A percentile compares a stretch with the other conserved stretches of the same genome.
Evolutionary conservation across 1,140 invertebrate species (phyloP).

Genomic region (Hypothenemus hampei): DNA sequence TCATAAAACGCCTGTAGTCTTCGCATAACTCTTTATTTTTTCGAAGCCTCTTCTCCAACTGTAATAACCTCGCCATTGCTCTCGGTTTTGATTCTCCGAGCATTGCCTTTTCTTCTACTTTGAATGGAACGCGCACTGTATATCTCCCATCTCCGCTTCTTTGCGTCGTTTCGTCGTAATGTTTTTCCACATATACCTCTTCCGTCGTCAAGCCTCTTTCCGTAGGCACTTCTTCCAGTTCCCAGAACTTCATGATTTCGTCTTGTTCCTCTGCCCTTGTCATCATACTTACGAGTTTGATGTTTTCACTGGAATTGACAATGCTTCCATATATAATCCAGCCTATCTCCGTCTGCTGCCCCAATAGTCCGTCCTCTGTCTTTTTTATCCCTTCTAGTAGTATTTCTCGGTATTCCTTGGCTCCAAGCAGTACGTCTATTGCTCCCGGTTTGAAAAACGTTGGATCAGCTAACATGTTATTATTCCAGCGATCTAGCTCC

Average conservation of each 20-base stretch:
- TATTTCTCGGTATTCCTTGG: background rate
- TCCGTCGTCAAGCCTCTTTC: background rate
- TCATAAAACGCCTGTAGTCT: conserved; percentile 35
- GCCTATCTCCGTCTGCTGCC: conserved; percentile 4
- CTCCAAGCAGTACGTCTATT: conserved; percentile 7
- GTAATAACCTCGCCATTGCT: conserved; percentile 1
- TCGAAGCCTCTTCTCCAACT: conserved; percentile 7
- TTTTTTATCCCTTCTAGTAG: background rate
- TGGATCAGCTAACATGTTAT: conserved; percentile 1
- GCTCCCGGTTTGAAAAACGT: background rate
- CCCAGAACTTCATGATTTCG: background rate
- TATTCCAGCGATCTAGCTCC: background rate
- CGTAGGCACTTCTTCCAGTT: background rate
- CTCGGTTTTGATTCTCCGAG: conserved; percentile 1
- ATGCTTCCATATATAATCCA: conserved; percentile 22
- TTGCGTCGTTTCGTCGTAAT: background rate
- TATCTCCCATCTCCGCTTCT: background rate
- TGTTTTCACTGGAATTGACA: background rate
- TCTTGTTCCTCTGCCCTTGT: background rate
- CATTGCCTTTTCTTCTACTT: background rate
- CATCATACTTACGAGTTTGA: background rate
- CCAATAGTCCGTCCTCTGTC: background rate
- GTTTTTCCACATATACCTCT: background rate
- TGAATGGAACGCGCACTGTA: conserved; percentile 11
- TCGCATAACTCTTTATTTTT: conserved; percentile 6